phyloP scores from a whole-genome alignment of 2,113 vertebrate genomes.

The Silurus meridionalis region DNA sequence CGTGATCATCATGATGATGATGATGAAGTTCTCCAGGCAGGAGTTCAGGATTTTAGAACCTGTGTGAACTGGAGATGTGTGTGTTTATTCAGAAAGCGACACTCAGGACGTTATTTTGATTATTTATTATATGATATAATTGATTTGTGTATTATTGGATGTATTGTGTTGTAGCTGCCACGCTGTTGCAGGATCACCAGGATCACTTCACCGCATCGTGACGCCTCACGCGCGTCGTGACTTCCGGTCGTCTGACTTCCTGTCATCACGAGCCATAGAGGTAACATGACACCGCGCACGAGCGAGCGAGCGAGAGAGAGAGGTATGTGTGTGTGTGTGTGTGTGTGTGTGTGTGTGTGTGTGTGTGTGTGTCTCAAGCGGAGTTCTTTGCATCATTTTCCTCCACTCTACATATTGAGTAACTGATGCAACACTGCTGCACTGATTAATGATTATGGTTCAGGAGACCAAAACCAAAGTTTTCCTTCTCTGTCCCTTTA shows the following conservation, averaged over 20 bases:
- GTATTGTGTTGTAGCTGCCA: neutral
- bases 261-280: neutral
- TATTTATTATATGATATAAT: too few relatives aligned
- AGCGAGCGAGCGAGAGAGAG: too few relatives aligned
- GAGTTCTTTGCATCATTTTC: neutral
- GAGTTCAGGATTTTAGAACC: too few relatives aligned
- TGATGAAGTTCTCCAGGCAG: too few relatives aligned
- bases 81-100: too few relatives aligned
- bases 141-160: too few relatives aligned
- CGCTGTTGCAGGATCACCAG: neutral
- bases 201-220: slow-evolving; percentile 27
- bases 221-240: slow-evolving; percentile 42
- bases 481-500: neutral
- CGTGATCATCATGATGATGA: too few relatives aligned
- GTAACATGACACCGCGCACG: neutral
- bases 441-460: neutral
- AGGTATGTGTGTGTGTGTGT: too few relatives aligned
- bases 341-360: too few relatives aligned
- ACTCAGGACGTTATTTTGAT: neutral
- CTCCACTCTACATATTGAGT: neutral
- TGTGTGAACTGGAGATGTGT: too few relatives aligned
- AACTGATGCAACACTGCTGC: neutral
- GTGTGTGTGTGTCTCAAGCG: neutral
- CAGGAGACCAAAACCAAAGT: neutral
- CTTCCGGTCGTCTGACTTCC: slow-evolving; percentile 39